phyloP scores from a whole-genome alignment of 2,888 invertebrate genomes.

The Cryptus armator region DNA sequence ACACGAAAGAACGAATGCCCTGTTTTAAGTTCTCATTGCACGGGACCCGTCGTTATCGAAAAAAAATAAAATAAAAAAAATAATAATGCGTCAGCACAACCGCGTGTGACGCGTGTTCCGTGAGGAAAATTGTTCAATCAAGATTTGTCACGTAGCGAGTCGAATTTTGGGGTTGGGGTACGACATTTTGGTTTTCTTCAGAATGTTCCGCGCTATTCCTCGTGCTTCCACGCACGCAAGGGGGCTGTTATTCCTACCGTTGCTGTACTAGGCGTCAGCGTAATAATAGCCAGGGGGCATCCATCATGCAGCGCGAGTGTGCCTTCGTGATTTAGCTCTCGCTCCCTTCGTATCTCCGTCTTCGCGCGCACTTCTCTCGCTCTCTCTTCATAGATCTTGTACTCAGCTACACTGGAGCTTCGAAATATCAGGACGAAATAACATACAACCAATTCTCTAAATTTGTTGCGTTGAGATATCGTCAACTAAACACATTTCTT shows the following conservation, averaged over 20 bases:
- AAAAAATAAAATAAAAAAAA: neutral
- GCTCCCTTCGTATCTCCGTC: constrained; percentile 4
- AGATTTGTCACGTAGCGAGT: constrained; percentile 82
- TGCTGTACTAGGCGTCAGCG: constrained; percentile 77
- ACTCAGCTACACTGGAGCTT: neutral
- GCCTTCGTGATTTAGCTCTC: constrained; percentile 36
- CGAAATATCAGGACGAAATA: neutral
- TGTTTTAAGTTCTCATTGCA: neutral
- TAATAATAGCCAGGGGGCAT: constrained; percentile 83
- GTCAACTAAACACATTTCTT: no score
- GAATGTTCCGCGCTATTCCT: constrained; percentile 38
- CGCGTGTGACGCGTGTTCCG: constrained; percentile 45
- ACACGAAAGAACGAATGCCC: neutral
- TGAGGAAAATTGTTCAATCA: constrained; percentile 82
- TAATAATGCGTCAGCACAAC: neutral
- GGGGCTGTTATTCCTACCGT: constrained; percentile 37
- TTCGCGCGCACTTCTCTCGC: constrained; percentile 29
- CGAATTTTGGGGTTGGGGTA: constrained; percentile 36
- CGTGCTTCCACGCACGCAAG: constrained; percentile 49
- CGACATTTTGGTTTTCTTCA: constrained; percentile 42
- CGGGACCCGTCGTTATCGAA: neutral
- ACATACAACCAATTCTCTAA: neutral
- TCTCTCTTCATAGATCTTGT: constrained; percentile 24
- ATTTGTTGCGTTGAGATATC: neutral
- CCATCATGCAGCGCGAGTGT: constrained; percentile 77